phyloP scores from a whole-genome alignment of 1,140 invertebrate species.

The Camponotus floridanus region DNA sequence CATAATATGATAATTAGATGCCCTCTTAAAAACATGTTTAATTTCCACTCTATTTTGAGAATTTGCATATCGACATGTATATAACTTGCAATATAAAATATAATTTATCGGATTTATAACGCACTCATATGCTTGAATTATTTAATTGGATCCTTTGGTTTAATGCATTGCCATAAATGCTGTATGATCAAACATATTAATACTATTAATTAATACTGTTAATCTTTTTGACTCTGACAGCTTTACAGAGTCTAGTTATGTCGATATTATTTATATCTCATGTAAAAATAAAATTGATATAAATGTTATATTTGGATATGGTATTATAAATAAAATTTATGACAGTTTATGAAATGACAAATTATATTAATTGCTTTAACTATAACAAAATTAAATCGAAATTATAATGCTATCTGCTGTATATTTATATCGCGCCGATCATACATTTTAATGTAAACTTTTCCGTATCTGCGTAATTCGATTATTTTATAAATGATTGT shows the following conservation, averaged over 20 bases:
- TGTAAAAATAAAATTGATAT: slow-evolving; percentile 7
- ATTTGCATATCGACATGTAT: neutral
- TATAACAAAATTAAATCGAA: neutral
- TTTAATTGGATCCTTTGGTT: slow-evolving; percentile 66
- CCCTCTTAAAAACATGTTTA: neutral
- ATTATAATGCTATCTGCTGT: neutral
- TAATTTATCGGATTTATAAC: slow-evolving; percentile 22
- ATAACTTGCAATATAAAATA: neutral
- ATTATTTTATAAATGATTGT: slow-evolving; percentile 27
- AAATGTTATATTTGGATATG: neutral
- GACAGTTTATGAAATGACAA: neutral
- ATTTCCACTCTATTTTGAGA: neutral
- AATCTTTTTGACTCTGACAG: slow-evolving; percentile 1
- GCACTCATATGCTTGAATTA: slow-evolving; percentile 59
- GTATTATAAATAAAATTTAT: slow-evolving; percentile 19
- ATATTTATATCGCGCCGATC: slow-evolving; percentile 5
- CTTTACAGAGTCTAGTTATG: neutral
- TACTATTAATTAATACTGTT: too few species aligned
- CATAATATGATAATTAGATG: neutral
- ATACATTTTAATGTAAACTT: slow-evolving; percentile 9
- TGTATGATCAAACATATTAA: slow-evolving; percentile 18
- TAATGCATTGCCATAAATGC: slow-evolving; percentile 39
- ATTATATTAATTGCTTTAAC: slow-evolving; percentile 11
- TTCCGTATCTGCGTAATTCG: neutral
- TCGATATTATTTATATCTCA: neutral